Evolutionary conservation across 2,797 vertebrate species (phyloP).

Genomic region (Neopelma chrysocephalum): DNA sequence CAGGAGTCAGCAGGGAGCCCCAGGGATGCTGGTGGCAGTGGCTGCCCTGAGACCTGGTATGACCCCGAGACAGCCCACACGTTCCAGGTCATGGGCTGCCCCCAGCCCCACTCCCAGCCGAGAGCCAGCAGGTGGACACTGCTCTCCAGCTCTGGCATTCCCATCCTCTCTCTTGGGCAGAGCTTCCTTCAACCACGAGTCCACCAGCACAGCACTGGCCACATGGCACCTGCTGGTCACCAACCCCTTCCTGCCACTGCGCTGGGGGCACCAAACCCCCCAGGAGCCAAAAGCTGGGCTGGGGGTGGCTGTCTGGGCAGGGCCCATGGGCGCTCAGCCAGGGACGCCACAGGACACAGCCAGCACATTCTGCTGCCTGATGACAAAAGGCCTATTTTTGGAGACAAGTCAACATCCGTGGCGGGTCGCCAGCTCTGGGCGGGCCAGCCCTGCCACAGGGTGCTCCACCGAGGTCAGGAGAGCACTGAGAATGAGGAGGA

Average conservation of each 20-base stretch:
- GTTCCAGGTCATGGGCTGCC: neutral
- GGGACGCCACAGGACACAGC: rapidly evolving
- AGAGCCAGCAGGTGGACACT: rapidly evolving
- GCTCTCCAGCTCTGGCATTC: neutral
- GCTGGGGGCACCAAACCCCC: neutral
- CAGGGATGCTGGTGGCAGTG: rapidly evolving
- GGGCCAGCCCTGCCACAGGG: neutral
- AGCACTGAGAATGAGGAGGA: neutral
- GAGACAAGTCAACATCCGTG: neutral
- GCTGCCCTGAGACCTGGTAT: neutral
- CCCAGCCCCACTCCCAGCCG: neutral
- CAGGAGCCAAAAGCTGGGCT: neutral
- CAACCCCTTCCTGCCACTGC: neutral
- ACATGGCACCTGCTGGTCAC: neutral
- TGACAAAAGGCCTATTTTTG: constrained; percentile 40
- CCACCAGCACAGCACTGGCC: neutral
- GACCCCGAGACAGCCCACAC: rapidly evolving
- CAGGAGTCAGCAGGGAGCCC: neutral
- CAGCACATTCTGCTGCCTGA: neutral
- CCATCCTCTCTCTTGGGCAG: neutral
- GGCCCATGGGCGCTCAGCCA: rapidly evolving
- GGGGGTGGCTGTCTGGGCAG: neutral
- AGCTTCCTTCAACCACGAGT: neutral
- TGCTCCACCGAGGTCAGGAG: neutral
- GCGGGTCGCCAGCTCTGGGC: neutral